Base-by-base conservation (phyloP, 2,888 invertebrate species). In the Saturnia japonica region DNA sequence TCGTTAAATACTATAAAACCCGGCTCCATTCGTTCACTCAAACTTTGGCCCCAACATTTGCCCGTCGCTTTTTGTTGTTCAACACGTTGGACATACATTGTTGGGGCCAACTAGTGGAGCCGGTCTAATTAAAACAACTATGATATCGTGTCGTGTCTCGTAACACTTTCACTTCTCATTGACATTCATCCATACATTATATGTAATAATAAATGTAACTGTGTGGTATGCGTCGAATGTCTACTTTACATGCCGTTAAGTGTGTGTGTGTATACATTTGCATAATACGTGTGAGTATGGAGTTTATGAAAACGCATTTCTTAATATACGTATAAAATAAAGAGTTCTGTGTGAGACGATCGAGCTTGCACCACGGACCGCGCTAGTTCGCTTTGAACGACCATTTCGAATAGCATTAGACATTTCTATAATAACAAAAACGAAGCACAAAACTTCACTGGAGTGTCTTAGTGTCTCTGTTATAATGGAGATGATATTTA, bases 271-370 rank as follows among this genome's bases (percentile, higher is more conserved):
- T 54, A 57, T 82, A 84, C 85, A 84, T 90, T 88, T 88, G 87
- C 89, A 86, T 87, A 77, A 82, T 86, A 82, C 80, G 91, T 89
- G 85, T 91, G n/a, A n/a, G 91, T 80, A 83, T 90, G 91, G 80
- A 84, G 83, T 89, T 89, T 90, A 91, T 87, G 88, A 87, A 88
- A 89, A 88, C 88, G 90, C 90, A 92, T 91, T 93, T 93, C 90
- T 91, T 91, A 90, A 88, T 72, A 89, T 91, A 92, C 87, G 88
- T 91, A 88, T 87, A 82, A 28, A 9, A 60, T 28, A 60, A 28
- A 85, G 80, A 79, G 78, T 85, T 82, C 82, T 82, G 83, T 82
- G 88, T 81, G 85, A 83, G 79, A 87, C 89, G 89, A 90, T 88
- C 85, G 83, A 78, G 90, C 90, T 88, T 85, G 91, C 92, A 91